phyloP scores from a whole-genome alignment of 2,797 vertebrate genomes.

The Acestrorhynchus altus region DNA sequence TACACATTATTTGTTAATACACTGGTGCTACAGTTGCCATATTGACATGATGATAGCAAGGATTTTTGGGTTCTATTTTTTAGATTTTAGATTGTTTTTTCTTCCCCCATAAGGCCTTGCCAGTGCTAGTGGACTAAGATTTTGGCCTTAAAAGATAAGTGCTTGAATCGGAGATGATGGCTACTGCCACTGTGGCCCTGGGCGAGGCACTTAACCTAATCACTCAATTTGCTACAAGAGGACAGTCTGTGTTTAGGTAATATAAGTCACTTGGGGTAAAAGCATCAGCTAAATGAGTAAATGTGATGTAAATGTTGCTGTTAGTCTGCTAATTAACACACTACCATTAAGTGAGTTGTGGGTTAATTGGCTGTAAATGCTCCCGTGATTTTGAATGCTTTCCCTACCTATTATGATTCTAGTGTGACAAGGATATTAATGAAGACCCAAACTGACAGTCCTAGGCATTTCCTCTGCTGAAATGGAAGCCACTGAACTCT shows the following conservation, averaged over 20 bases:
- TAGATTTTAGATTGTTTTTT: not conserved
- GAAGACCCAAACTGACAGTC: not conserved
- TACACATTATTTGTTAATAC: not conserved
- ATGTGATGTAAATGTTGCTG: slow-evolving; percentile 24
- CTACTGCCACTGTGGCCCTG: not conserved
- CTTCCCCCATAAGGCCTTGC: not conserved
- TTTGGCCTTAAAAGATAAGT: not conserved
- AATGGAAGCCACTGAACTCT: not conserved
- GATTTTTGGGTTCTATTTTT: too few relatives aligned
- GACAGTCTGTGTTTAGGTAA: slow-evolving; percentile 13
- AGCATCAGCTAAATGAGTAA: slow-evolving; percentile 19
- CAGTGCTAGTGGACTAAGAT: not conserved
- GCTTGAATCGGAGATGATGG: not conserved
- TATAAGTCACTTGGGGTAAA: slow-evolving; percentile 26
- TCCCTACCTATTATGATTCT: slow-evolving; percentile 12
- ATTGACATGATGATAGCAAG: not conserved
- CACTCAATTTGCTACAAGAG: slow-evolving; percentile 11
- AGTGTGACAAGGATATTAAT: slow-evolving; percentile 5
- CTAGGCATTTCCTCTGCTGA: not conserved
- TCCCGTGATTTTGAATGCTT: slow-evolving; percentile 9
- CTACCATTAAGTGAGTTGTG: slow-evolving; percentile 10
- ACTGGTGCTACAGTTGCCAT: not conserved
- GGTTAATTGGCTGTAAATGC: slow-evolving; percentile 20
- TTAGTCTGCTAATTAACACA: slow-evolving; percentile 13
- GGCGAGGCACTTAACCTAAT: slow-evolving; percentile 12